phyloP scores from a whole-genome alignment of 2,797 vertebrate species.

The Lepidocolaptes lacrymiger region DNA sequence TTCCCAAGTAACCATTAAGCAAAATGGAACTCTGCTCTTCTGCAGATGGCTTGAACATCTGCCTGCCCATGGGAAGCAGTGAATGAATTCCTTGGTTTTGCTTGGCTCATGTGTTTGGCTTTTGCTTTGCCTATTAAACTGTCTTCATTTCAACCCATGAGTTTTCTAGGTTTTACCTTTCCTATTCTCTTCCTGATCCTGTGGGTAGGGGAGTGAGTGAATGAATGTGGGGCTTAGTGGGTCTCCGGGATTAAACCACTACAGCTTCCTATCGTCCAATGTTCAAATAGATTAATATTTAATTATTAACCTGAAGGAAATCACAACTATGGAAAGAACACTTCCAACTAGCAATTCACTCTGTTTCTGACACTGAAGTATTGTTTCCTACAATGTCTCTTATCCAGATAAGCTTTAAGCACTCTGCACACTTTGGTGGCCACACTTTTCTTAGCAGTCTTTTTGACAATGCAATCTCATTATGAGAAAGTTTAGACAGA shows the following conservation, averaged over 20 bases:
- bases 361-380: background rate
- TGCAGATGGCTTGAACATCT: background rate
- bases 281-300: background rate
- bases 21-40: background rate
- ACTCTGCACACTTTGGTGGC: background rate
- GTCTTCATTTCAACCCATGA: background rate
- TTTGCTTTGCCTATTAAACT: background rate
- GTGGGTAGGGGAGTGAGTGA: background rate
- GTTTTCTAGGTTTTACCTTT: background rate
- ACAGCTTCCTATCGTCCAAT: background rate
- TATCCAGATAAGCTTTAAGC: background rate
- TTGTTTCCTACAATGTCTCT: background rate
- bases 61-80: background rate
- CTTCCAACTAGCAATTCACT: background rate
- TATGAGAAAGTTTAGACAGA: background rate
- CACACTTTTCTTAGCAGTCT: background rate
- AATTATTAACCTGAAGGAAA: background rate
- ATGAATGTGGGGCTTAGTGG: background rate
- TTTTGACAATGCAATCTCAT: background rate
- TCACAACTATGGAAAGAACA: background rate
- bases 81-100: background rate
- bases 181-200: background rate
- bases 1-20: rapidly evolving
- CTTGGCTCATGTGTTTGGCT: background rate
- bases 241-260: background rate